Percentiles rank a stretch among this genome's conserved stretches.
Conservation (phyloP, 2,888 invertebrate genomes). For the Eulithis prunata region DNA sequence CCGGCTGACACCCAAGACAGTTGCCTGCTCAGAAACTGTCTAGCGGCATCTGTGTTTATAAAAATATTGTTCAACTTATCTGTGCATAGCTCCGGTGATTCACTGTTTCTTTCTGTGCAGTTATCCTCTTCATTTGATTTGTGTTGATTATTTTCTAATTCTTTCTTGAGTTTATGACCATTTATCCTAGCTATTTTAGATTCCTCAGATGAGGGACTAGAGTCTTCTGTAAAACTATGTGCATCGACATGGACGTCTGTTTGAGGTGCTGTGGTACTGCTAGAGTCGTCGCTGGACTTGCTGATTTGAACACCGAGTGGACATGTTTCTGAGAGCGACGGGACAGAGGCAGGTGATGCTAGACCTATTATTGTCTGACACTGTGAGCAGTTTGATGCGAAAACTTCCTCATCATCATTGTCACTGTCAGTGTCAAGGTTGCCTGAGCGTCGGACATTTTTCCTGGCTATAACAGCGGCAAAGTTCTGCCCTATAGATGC, state of each 20-base stretch:
- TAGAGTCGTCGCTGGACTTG: conserved; percentile 85
- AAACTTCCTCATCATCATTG: conserved; percentile 85
- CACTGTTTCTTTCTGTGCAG: conserved; percentile 58
- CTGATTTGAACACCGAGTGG: conserved; percentile 85
- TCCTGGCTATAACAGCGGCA: conserved; percentile 89
- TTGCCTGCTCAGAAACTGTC: conserved; percentile 90
- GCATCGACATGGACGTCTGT: conserved; percentile 83
- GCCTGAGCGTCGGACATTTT: conserved; percentile 78
- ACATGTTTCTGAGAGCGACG: conserved; percentile 86
- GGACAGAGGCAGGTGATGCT: conserved; percentile 84
- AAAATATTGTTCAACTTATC: conserved; percentile 87
- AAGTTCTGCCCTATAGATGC: conserved; percentile 91
- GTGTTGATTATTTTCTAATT: conserved; percentile 55
- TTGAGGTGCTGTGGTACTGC: conserved; percentile 84
- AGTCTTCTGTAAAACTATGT: conserved; percentile 82
- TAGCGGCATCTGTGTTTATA: conserved; percentile 91
- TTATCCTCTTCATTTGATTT: conserved; percentile 56
- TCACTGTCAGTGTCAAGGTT: conserved; percentile 86
- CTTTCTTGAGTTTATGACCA: conserved; percentile 62
- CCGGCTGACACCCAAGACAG: conserved; percentile 89
- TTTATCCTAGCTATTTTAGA: conserved; percentile 78
- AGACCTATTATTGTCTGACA: conserved; percentile 84
- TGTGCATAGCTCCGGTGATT: conserved; percentile 57
- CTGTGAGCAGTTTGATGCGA: conserved; percentile 87
- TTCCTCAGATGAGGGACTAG: conserved; percentile 84